A percentile compares a stretch with the other conserved stretches of the same genome.
phyloP scores from a whole-genome alignment of 2,888 invertebrate species.

The Polylopha cassiicola region DNA sequence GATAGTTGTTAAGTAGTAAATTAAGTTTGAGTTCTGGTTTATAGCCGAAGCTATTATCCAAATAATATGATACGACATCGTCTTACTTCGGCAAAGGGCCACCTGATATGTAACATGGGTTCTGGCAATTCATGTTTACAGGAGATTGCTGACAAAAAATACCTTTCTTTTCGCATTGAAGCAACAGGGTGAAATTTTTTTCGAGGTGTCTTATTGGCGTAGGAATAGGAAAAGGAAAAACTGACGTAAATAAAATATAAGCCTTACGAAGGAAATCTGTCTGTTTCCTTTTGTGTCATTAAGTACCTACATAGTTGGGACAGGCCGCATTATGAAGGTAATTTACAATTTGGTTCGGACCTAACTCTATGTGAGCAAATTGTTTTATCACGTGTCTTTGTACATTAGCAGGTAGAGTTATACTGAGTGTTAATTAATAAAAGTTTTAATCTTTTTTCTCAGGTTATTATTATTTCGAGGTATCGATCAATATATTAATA shows the following conservation, averaged over 20 bases:
- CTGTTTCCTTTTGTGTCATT: constrained; percentile 12
- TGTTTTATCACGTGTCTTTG: no score
- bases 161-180: constrained; percentile 2
- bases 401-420: no score
- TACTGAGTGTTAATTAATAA: no score
- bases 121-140: constrained; percentile 28
- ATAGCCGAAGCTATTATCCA: no score
- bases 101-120: constrained; percentile 38
- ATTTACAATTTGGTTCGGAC: no score
- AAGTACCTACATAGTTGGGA: neutral
- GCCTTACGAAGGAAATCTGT: constrained; percentile 8
- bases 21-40: no score
- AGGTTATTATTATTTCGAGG: no score
- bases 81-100: constrained; percentile 28
- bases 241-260: constrained; percentile 11
- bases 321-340: neutral
- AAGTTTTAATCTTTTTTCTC: no score
- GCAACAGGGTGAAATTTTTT: constrained; percentile 5
- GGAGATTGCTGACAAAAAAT: constrained; percentile 15
- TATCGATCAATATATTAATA: no score
- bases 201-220: constrained; percentile 6
- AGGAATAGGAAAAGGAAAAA: constrained; percentile 6
- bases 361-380: no score
- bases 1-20: no score
- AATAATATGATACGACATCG: constrained; percentile 11